Evolutionary conservation across 1,140 invertebrate species (phyloP).

Genomic region (Brachionus sp.): DNA sequence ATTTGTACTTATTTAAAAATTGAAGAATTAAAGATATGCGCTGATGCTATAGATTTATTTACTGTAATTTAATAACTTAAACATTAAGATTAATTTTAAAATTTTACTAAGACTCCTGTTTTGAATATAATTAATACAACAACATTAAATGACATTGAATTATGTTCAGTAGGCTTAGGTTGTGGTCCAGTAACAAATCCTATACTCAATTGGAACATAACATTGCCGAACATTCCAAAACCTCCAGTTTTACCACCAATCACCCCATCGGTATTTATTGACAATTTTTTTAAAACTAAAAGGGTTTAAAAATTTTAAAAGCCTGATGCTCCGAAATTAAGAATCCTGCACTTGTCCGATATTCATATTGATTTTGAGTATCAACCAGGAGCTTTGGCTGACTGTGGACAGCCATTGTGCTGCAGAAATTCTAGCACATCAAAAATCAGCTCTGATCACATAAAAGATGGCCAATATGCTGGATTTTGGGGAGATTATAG

Average conservation of each 20-base stretch:
- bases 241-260: conserved; percentile 25
- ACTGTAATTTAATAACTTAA: neutral
- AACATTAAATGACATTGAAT: conserved; percentile 38
- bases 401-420: conserved; percentile 73
- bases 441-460: neutral
- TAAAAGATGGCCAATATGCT: conserved; percentile 52
- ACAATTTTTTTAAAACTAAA: neutral
- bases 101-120: neutral
- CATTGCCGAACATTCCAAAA: conserved; percentile 32
- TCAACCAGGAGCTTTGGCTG: conserved; percentile 65
- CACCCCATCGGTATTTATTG: neutral
- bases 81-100: neutral
- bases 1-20: conserved; percentile 24
- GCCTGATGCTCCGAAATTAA: conserved; percentile 1
- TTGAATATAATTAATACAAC: conserved; percentile 33
- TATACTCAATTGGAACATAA: conserved; percentile 25
- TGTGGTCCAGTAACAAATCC: conserved; percentile 12
- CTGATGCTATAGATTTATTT: conserved; percentile 29
- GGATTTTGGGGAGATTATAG: conserved; percentile 58
- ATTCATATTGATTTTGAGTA: conserved; percentile 76
- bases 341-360: conserved; percentile 72
- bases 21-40: neutral
- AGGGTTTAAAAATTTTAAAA: neutral
- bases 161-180: conserved; percentile 1
- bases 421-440: conserved; percentile 63